Evolutionary conservation across 2,888 invertebrate genomes (phyloP), one percentile per base, ranked within the genome.

Genomic region (Drosophila mercatorum): DNA sequence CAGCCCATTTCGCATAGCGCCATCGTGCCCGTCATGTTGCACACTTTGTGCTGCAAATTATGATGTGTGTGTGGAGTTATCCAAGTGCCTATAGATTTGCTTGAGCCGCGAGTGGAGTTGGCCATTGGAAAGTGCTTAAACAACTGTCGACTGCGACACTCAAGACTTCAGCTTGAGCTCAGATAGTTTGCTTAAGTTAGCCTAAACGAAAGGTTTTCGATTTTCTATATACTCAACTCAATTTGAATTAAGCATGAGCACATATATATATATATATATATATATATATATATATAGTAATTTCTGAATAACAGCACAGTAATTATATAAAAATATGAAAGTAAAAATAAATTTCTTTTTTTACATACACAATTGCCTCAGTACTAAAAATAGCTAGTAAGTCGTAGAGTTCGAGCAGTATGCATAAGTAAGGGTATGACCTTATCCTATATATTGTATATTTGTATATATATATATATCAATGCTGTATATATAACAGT

Each of bases 11-110:
- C 64, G 70, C 41, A 49, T 69, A 57, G 64, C 62, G 58, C 57
- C 40, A 47, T 60, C 56, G 64, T 60, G 52, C 66, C 22, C 53
- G 66, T 71, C 65, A 66, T 67, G 66, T 55, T 64, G 61, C 66
- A 57, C 53, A 61, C 73, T 64, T 68, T 53, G 73, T 59, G 62
- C 63, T 36, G 67, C 67, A 70, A 80, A 67, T 80, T 76, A 79
- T 79, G 70, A 79, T 79, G 67, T 79, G 43, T 56, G 28, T 79
- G 43, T 56, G 28, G 14, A 52, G 64, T 58, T 40, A 67, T 68
- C 51, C 60, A 17, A 51, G 49, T 40, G 43, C 34, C 38, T 11
- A 26, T 28, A 38, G 43, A 68, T 17, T 17, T 17, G 17, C 17
- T 17, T 17, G 17, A 17, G 17, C 17, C 17, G 17, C 17, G 17